Evolutionary conservation across 2,888 invertebrate species (phyloP).

Genomic region (Drosophila ustulata): DNA sequence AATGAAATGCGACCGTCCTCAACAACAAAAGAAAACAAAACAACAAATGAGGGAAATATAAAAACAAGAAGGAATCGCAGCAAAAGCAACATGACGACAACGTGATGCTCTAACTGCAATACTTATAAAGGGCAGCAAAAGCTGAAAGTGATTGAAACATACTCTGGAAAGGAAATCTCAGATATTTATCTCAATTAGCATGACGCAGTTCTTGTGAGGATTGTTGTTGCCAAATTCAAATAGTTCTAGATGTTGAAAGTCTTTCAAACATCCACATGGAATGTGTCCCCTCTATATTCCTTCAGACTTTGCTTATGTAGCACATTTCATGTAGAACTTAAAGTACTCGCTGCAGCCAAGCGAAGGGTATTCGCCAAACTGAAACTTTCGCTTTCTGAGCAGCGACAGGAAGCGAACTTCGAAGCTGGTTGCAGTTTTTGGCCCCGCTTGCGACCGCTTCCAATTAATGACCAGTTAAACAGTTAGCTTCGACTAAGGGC

Average conservation of each 20-base stretch:
- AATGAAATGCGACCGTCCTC: constrained; percentile 52
- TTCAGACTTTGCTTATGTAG: background rate
- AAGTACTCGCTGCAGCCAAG: background rate
- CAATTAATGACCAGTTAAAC: constrained; percentile 59
- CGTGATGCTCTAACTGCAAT: background rate
- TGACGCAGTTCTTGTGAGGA: too few relatives aligned
- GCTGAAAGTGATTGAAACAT: too few relatives aligned
- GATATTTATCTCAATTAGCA: background rate
- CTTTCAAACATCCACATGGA: background rate
- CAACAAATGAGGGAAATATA: background rate
- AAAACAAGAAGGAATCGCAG: constrained; percentile 7
- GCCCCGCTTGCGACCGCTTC: constrained; percentile 44
- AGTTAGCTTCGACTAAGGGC: constrained; percentile 54
- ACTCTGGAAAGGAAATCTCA: background rate
- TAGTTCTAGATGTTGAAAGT: background rate
- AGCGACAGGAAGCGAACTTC: constrained; percentile 51
- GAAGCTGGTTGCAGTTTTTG: constrained; percentile 17
- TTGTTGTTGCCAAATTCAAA: background rate
- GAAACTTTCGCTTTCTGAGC: constrained; percentile 29
- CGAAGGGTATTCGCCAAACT: constrained; percentile 1
- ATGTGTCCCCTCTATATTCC: too few relatives aligned
- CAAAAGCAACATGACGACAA: background rate
- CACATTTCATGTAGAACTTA: background rate
- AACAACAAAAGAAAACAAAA: constrained; percentile 22
- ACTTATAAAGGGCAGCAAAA: too few relatives aligned